Evolutionary conservation across 2,888 invertebrate genomes (phyloP).

Genomic region (Rhamphomyia laevipes): DNA sequence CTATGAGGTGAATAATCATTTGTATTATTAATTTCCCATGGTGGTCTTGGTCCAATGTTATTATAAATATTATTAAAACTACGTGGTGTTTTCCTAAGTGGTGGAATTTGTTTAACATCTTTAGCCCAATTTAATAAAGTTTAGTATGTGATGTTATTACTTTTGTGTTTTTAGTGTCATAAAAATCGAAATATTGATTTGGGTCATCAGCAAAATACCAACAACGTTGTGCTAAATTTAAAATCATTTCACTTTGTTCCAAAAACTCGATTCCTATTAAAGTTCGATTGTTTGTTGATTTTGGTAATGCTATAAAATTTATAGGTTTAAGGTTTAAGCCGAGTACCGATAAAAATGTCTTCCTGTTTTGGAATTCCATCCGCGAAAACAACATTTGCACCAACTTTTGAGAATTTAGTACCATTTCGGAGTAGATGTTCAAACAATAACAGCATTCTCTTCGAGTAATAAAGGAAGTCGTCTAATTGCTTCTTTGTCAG

Average conservation of each 20-base stretch:
- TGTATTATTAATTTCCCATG: too few species aligned
- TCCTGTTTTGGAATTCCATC: not conserved
- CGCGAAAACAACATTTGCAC: slow-evolving; percentile 2
- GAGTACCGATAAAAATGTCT: not conserved
- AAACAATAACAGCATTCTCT: not conserved
- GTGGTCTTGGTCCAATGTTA: too few species aligned
- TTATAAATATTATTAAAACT: too few species aligned
- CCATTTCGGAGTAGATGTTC: not conserved
- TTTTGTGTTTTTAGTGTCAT: not conserved
- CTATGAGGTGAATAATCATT: too few species aligned
- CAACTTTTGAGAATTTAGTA: not conserved
- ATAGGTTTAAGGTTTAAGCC: slow-evolving; percentile 4
- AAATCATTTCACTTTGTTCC: slow-evolving; percentile 5
- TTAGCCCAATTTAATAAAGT: not conserved
- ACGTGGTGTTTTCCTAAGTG: too few species aligned
- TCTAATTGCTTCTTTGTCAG: not conserved
- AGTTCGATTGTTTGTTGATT: slow-evolving; percentile 5
- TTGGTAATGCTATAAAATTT: slow-evolving; percentile 3
- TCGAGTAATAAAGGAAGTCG: not conserved
- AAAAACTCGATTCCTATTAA: slow-evolving; percentile 9
- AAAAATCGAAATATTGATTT: not conserved
- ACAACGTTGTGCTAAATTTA: not conserved
- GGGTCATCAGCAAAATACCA: slow-evolving; percentile 3
- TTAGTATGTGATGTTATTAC: not conserved
- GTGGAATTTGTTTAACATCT: too few species aligned